Conservation (phyloP, 2,888 invertebrate genomes). For the Lapara coniferarum region DNA sequence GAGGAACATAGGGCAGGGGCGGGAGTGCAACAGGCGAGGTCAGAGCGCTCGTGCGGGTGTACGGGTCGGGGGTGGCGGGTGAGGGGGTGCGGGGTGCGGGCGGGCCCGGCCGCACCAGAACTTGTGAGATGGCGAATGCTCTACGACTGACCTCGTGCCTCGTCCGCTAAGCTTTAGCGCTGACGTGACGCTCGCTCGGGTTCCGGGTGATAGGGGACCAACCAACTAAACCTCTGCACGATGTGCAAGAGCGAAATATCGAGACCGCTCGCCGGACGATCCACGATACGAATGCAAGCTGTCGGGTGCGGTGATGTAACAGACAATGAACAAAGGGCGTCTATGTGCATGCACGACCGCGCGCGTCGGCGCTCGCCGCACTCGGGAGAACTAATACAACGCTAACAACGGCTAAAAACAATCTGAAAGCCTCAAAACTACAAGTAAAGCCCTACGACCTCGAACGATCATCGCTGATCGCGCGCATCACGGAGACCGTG, state of each 20-base stretch:
- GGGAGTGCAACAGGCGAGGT: constrained; percentile 50
- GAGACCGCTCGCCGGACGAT: constrained; percentile 78
- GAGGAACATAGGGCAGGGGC: constrained; percentile 45
- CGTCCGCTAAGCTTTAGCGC: constrained; percentile 64
- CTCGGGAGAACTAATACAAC: constrained; percentile 82
- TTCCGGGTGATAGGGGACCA: constrained; percentile 65
- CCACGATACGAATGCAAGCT: constrained; percentile 79
- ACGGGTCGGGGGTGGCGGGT: constrained; percentile 30
- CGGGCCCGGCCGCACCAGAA: constrained; percentile 74
- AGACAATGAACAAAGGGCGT: constrained; percentile 81
- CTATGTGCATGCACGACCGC: constrained; percentile 82
- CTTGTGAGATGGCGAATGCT: constrained; percentile 84
- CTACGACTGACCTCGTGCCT: constrained; percentile 80
- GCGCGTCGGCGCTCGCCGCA: constrained; percentile 81
- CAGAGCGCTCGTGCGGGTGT: constrained; percentile 43
- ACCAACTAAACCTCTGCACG: constrained; percentile 64
- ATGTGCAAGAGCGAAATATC: constrained; percentile 68
- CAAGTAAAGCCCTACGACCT: constrained; percentile 84
- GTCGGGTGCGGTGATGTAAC: constrained; percentile 81
- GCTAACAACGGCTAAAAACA: constrained; percentile 84
- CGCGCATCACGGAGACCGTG: constrained; percentile 70
- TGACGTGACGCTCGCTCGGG: constrained; percentile 69
- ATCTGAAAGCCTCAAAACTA: constrained; percentile 84
- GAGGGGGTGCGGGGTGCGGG: constrained; percentile 39
- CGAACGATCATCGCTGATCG: constrained; percentile 77